A percentile compares a stretch with the other conserved stretches of the same genome.
These are phyloP conservation scores for Drosophila flavopinicola DNA, from an alignment of 2,888 invertebrate species.

Conservation along the genomic window DNA sequence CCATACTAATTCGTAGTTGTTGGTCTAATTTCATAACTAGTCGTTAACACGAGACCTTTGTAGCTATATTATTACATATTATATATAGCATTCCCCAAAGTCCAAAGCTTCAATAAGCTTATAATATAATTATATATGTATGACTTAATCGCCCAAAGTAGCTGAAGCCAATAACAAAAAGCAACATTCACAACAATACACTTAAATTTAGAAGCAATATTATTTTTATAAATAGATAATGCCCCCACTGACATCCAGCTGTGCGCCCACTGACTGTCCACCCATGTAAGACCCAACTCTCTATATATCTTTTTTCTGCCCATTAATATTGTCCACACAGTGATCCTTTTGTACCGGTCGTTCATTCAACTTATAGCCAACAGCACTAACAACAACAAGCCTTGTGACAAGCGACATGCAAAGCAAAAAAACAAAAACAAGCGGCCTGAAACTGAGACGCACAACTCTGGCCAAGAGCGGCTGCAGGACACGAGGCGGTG, in stretches of 20 bases:
- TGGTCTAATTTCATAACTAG: too few species aligned
- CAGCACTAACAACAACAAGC: conserved; percentile 22
- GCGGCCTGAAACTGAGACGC: conserved; percentile 19
- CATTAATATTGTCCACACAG: conserved; percentile 55
- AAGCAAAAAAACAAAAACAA: conserved; percentile 26
- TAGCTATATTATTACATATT: too few species aligned
- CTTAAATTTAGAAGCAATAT: conserved; percentile 35
- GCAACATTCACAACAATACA: conserved; percentile 6
- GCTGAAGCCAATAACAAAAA: neutral
- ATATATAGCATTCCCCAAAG: too few species aligned
- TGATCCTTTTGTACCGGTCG: conserved; percentile 52
- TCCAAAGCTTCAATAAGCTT: too few species aligned
- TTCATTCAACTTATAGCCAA: conserved; percentile 61
- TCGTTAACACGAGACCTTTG: too few species aligned
- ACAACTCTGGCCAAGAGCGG: conserved; percentile 19
- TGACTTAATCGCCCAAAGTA: neutral
- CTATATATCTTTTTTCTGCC: conserved; percentile 35
- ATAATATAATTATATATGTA: conserved; percentile 1
- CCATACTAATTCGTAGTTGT: too few species aligned
- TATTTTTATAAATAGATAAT: conserved; percentile 42
- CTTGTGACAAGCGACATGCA: conserved; percentile 56
- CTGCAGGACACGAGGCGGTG: neutral
- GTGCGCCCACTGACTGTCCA: conserved; percentile 24
- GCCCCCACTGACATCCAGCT: conserved; percentile 34
- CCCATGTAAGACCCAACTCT: conserved; percentile 32